phyloP scores from a whole-genome alignment of 2,797 vertebrate genomes.

The Leptodactylus fallax region DNA sequence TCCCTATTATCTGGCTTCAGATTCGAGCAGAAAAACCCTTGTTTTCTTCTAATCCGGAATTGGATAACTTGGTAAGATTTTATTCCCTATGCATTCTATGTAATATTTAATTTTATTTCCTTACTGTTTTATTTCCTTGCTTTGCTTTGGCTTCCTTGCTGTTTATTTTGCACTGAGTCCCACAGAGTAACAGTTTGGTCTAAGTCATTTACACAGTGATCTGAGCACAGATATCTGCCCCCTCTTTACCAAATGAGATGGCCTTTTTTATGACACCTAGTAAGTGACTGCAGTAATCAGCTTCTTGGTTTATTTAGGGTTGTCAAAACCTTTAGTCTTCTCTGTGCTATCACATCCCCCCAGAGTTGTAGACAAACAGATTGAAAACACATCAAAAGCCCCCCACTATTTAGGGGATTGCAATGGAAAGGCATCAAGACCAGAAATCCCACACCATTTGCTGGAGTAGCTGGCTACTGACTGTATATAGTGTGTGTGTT shows the following conservation, averaged over 20 bases:
- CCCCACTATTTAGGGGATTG: slow-evolving; percentile 64
- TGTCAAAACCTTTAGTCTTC: slow-evolving; percentile 71
- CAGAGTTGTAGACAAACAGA: slow-evolving; percentile 56
- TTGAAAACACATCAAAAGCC: slow-evolving; percentile 62
- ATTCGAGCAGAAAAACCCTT: slow-evolving; percentile 98
- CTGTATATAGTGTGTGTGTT: neutral
- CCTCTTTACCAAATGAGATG: slow-evolving; percentile 68
- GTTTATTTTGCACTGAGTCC: slow-evolving; percentile 50
- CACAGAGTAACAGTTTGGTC: slow-evolving; percentile 66
- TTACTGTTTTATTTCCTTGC: neutral
- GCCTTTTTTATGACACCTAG: slow-evolving; percentile 73
- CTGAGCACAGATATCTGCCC: slow-evolving; percentile 39
- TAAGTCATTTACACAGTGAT: too few species aligned
- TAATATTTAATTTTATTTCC: too few species aligned
- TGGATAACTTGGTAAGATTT: slow-evolving; percentile 98
- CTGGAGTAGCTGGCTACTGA: neutral
- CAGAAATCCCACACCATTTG: slow-evolving; percentile 20
- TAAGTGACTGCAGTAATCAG: slow-evolving; percentile 73
- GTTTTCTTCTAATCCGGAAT: slow-evolving; percentile 98
- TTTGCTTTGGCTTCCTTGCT: too few species aligned
- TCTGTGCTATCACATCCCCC: slow-evolving; percentile 35
- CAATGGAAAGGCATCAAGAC: slow-evolving; percentile 47
- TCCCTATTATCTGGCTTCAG: slow-evolving; percentile 77
- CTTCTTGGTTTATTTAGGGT: slow-evolving; percentile 74
- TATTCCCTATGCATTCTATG: slow-evolving; percentile 28